These are phyloP conservation scores for Chironomus tentans DNA, from an alignment of 2,888 invertebrate genomes.

Conservation along the genomic window DNA sequence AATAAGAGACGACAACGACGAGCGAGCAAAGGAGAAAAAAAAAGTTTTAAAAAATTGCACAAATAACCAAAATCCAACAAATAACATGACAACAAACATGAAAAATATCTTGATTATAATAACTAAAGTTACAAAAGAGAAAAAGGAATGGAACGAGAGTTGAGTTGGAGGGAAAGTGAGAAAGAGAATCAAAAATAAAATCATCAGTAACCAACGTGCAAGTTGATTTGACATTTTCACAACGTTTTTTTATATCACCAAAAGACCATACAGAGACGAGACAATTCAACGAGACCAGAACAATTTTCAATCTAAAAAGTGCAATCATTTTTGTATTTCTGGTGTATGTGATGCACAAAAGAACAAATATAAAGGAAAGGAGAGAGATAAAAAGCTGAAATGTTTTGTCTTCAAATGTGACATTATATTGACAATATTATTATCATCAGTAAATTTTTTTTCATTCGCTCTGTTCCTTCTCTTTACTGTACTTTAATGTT, in stretches of 20 bases:
- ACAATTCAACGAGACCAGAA: no score
- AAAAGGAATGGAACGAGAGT: neutral
- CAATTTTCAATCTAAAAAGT: neutral
- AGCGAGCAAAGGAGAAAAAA: no score
- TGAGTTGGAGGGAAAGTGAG: neutral
- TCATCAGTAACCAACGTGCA: neutral
- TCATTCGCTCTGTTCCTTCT: no score
- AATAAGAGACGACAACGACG: neutral
- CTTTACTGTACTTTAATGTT: no score
- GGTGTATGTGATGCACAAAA: neutral
- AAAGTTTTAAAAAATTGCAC: no score
- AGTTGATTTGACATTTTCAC: conserved; percentile 20
- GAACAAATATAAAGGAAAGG: neutral
- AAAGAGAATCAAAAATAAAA: neutral
- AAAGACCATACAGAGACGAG: neutral
- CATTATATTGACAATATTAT: conserved; percentile 22
- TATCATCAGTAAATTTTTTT: neutral
- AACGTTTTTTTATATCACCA: neutral
- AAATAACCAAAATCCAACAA: neutral
- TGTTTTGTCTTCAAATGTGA: conserved; percentile 6
- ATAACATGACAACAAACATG: neutral
- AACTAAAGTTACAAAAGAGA: neutral
- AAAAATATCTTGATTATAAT: neutral
- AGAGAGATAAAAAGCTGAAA: neutral
- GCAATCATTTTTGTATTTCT: neutral